Percentiles rank a stretch among this genome's conserved stretches.
Evolutionary conservation across 2,797 vertebrate species (phyloP).

Genomic region (Kryptopterus vitreolus): DNA sequence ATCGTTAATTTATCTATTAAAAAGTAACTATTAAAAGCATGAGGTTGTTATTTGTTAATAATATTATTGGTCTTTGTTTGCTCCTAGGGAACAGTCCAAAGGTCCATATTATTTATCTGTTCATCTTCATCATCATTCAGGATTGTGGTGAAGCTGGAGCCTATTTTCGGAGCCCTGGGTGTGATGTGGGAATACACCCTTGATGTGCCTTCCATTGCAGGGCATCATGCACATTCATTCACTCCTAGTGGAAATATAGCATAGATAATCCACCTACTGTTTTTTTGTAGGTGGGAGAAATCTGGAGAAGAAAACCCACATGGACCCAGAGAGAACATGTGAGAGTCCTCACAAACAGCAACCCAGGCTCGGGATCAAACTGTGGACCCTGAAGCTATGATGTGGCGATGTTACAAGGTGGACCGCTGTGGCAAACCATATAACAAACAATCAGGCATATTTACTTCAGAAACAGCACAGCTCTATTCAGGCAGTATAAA

Average conservation of each 20-base stretch:
- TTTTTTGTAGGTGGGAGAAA: constrained; percentile 1
- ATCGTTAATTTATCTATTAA: not conserved
- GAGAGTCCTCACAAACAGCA: not conserved
- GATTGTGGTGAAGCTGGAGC: not conserved
- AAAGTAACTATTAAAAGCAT: not conserved
- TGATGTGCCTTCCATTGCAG: not conserved
- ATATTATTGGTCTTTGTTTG: not conserved
- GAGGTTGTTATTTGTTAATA: not conserved
- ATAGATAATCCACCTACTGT: constrained; percentile 7
- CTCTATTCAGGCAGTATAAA: not conserved
- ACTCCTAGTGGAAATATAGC: not conserved
- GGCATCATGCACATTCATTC: constrained; percentile 4
- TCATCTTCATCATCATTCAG: constrained; percentile 8
- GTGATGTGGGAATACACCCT: not conserved
- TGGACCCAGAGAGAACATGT: not conserved
- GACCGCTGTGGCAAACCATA: not conserved
- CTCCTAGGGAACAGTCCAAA: not conserved
- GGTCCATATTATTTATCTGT: not conserved
- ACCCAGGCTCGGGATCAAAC: not conserved
- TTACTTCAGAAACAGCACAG: constrained; percentile 1
- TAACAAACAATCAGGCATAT: not conserved
- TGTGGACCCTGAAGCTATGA: not conserved
- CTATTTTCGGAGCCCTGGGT: not conserved
- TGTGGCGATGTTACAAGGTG: not conserved
- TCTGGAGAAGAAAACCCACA: not conserved